Percentiles rank a stretch among this genome's conserved stretches.
phyloP scores from a whole-genome alignment of 2,888 invertebrate genomes.

The Tetheella fluctuosa region DNA sequence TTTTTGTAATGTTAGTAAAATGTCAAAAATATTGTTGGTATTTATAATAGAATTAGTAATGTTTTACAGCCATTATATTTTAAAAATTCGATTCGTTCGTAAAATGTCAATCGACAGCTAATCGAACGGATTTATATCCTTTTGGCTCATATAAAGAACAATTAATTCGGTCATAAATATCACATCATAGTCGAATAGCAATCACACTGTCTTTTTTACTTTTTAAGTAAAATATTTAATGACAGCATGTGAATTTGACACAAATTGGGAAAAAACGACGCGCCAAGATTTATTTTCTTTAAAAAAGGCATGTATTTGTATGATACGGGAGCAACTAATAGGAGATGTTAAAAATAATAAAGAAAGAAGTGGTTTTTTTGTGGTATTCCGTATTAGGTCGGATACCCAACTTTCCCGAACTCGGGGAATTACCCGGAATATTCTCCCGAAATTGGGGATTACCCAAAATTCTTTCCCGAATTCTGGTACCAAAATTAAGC shows the following conservation, averaged over 20 bases:
- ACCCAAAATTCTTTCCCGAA: too few relatives aligned
- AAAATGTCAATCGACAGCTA: background rate
- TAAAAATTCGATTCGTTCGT: background rate
- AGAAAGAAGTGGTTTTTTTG: too few relatives aligned
- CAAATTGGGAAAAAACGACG: background rate
- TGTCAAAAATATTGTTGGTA: background rate
- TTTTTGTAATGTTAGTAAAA: background rate
- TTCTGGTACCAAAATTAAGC: background rate
- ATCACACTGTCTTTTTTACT: slow-evolving; percentile 48
- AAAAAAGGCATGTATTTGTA: too few relatives aligned
- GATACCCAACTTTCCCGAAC: too few relatives aligned
- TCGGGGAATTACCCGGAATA: too few relatives aligned
- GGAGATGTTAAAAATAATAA: too few relatives aligned
- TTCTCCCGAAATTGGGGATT: too few relatives aligned
- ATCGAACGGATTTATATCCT: background rate
- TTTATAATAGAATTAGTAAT: background rate
- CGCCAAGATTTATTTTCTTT: background rate
- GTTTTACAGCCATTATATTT: background rate
- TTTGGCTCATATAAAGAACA: background rate
- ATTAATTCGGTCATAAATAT: background rate
- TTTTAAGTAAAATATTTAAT: slow-evolving; percentile 32
- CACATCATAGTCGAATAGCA: slow-evolving; percentile 22
- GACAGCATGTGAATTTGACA: slow-evolving; percentile 49
- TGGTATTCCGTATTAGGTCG: too few relatives aligned
- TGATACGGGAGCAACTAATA: too few relatives aligned